Evolutionary conservation across 2,113 vertebrate genomes (phyloP), one percentile per base, ranked within the genome.

Genomic region (Clupea harengus): DNA sequence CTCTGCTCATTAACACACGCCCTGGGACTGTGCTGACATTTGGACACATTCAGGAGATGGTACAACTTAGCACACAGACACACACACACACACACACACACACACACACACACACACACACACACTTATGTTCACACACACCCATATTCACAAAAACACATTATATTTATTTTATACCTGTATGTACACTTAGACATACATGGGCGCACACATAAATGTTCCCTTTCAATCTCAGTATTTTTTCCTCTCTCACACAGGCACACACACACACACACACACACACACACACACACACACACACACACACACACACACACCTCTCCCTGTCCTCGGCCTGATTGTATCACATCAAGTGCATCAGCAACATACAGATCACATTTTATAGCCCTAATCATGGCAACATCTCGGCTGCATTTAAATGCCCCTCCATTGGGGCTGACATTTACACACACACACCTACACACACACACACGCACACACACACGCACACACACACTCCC

Each of bases 1-100:
- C 54, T 75, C 75, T 44, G 25, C 78, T 87, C 83, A 87, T 87
- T 87, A 87, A 82, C 72, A 13, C 54, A 10, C 8, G n/a, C 75
- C 45, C 6, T 47, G 82, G 45, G 83, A 87, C 84, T 39, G 54
- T 46, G 54, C 25, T 81, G 82, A 82, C 64, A 45, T 83, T 86
- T 32, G 64, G 85, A 25, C 45, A 52, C 22, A 46, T 32, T 57
- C 72, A 80, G 81, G 50, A 52, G 25, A 39, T 22, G 13, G 46
- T 82, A 44, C 46, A 82, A 78, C 60, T 32, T 39, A 45, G 50
- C 45, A 4, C 17, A 13, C 45, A 15, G 39, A 39, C 44, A 75
- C n/a, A 13, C 25, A 57, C 11, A 57, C n/a, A n/a, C n/a, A n/a
- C n/a, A n/a, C n/a, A n/a, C n/a, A n/a, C n/a, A n/a, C n/a, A n/a